A percentile compares a stretch with the other conserved stretches of the same genome.
Conservation (phyloP, 2,113 vertebrate genomes). For the Oreochromis aureus region DNA sequence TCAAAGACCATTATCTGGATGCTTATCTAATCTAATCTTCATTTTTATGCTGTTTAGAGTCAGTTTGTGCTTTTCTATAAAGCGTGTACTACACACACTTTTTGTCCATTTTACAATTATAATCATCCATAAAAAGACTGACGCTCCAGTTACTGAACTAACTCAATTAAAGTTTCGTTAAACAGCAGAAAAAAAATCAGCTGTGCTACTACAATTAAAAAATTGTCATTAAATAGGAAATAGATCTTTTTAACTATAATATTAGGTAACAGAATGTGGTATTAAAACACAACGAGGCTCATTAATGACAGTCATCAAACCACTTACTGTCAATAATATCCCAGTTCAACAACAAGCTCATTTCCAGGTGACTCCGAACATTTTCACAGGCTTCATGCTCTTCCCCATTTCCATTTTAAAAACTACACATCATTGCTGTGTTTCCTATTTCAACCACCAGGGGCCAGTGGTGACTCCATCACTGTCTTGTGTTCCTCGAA, state of each 20-base stretch:
- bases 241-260: neutral
- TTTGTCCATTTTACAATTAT: neutral
- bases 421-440: neutral
- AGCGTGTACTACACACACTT: neutral
- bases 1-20: neutral
- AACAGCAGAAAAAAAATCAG: neutral
- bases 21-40: neutral
- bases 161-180: neutral
- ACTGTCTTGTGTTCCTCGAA: constrained; percentile 47
- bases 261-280: neutral
- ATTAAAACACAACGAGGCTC: neutral
- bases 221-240: neutral
- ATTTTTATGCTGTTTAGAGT: neutral
- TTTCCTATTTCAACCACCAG: constrained; percentile 46
- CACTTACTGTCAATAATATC: neutral
- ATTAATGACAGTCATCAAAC: neutral
- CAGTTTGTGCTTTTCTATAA: neutral
- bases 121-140: neutral
- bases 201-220: neutral
- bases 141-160: neutral
- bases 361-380: neutral
- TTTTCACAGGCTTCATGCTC: neutral
- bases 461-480: constrained; percentile 30
- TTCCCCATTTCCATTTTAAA: neutral
- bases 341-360: neutral